phyloP scores from a whole-genome alignment of 1,140 invertebrate species.

The Calliphora vicina region DNA sequence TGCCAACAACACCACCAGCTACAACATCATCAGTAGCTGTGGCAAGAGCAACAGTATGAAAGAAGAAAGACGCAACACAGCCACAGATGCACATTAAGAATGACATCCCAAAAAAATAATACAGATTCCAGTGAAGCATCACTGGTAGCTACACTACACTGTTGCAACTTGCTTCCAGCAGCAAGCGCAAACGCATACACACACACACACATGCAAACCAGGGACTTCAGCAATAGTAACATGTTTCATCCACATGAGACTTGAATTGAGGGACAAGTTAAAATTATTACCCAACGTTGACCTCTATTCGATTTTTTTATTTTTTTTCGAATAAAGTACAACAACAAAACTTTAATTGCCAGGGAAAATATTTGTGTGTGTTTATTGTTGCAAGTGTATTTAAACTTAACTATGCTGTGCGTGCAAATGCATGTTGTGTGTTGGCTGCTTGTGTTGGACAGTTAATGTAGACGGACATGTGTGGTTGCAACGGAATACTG shows the following conservation, averaged over 20 bases:
- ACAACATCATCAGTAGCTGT: neutral
- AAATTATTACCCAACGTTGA: neutral
- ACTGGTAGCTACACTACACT: neutral
- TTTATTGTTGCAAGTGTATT: neutral
- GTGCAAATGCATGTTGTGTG: neutral
- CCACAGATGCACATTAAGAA: slow-evolving; percentile 12
- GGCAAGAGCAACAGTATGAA: neutral
- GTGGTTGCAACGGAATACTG: neutral
- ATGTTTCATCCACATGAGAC: neutral
- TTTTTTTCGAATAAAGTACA: neutral
- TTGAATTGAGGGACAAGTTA: neutral
- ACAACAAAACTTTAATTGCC: neutral
- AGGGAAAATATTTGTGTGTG: neutral
- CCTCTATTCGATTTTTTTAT: neutral
- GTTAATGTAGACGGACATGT: neutral
- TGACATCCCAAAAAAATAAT: neutral
- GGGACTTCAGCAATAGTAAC: neutral
- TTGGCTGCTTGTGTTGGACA: too few relatives aligned
- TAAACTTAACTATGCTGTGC: neutral
- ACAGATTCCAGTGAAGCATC: neutral
- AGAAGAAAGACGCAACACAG: neutral
- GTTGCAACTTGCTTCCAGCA: neutral
- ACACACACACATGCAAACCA: too few relatives aligned
- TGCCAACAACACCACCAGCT: neutral
- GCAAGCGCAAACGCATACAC: neutral